phyloP scores from a whole-genome alignment of 2,113 vertebrate species.

The Poecilia latipinna region DNA sequence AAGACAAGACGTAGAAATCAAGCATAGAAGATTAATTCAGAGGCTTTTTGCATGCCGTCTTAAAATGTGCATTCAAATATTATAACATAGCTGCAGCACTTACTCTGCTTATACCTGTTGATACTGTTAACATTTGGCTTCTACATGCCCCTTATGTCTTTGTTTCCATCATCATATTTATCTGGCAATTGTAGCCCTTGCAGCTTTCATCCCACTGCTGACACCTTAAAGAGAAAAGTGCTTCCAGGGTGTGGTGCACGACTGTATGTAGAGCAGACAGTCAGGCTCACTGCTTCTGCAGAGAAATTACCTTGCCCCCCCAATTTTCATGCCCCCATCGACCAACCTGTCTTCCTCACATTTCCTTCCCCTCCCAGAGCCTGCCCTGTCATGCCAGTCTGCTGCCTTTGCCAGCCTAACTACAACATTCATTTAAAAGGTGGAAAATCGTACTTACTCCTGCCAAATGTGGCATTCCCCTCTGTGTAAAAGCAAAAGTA shows the following conservation, averaged over 20 bases:
- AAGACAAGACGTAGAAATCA: slow-evolving; percentile 52
- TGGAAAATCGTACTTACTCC: slow-evolving; percentile 61
- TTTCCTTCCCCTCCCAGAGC: slow-evolving; percentile 49
- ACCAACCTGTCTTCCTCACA: slow-evolving; percentile 14
- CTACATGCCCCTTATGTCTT: slow-evolving; percentile 9
- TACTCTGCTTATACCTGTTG: slow-evolving; percentile 20
- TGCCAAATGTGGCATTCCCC: slow-evolving; percentile 71
- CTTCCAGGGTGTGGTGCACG: slow-evolving; percentile 47
- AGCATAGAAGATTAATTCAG: slow-evolving; percentile 16
- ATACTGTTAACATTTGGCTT: slow-evolving; percentile 31
- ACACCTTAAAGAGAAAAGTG: slow-evolving; percentile 37
- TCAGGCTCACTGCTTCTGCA: slow-evolving; percentile 40
- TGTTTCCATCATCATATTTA: slow-evolving; percentile 16
- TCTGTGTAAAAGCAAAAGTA: slow-evolving; percentile 36
- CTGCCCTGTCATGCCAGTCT: slow-evolving; percentile 77
- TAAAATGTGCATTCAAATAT: slow-evolving; percentile 3
- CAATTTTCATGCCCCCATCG: slow-evolving; percentile 14
- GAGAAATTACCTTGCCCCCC: slow-evolving; percentile 12
- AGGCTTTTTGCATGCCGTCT: slow-evolving; percentile 12
- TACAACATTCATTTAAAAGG: slow-evolving; percentile 59
- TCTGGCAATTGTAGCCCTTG: slow-evolving; percentile 18
- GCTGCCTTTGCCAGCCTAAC: slow-evolving; percentile 58
- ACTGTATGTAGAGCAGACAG: slow-evolving; percentile 46
- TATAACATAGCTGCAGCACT: slow-evolving; percentile 9
- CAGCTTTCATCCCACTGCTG: slow-evolving; percentile 33